Base-by-base conservation (phyloP, 1,140 invertebrate genomes). In the Bursaphelenchus mucronatus region DNA sequence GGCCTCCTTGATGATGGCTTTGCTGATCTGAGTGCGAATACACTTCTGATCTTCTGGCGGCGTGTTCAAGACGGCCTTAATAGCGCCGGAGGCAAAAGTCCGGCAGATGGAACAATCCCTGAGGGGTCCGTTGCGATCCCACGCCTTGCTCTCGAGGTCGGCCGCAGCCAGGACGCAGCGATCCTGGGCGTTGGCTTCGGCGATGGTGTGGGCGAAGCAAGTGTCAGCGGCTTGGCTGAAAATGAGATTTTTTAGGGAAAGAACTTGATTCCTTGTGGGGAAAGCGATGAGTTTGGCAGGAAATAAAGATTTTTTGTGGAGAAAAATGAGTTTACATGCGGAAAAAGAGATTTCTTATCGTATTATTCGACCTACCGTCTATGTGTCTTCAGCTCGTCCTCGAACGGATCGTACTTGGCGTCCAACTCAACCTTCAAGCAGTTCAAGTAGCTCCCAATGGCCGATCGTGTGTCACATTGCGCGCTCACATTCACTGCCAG, bases 11-110 rank as follows among this genome's bases (percentile, higher is more conserved):
- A 70, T 75, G 58, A 80, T 81, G 7, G 78, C 77, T 49, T 77
- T 81, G 13, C 76, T 66, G 49, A 80, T 80, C 59, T 80, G 76
- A 15, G 55, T 68, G 55, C 78, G 67, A 62, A 80, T 80, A 63
- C 78, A 80, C 52, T 81, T 80, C 54, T 80, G 78, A 41, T 80
- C 78, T 50, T 76, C 78, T 15, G 76, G 66, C 19, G 78, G 78
- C 6, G 78, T 80, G 3, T 74, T 71, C 13, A 81, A 67, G 4
- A 73, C 67, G n/a, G 78, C 78, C 58, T 80, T 80, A 64, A 80
- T 79, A 39, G 78, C 78, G 47, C 79, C 79, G 8, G 79, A 49
- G 30, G 78, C 78, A 58, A 80, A 80, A 19, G 76, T 78, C 54
- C 76, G 44, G 61, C 76, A 78, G 49, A 78, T 81, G 40, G 78